Percentiles rank a stretch among this genome's conserved stretches.
phyloP scores from a whole-genome alignment of 2,888 invertebrate species.

The Cepaea hortensis region DNA sequence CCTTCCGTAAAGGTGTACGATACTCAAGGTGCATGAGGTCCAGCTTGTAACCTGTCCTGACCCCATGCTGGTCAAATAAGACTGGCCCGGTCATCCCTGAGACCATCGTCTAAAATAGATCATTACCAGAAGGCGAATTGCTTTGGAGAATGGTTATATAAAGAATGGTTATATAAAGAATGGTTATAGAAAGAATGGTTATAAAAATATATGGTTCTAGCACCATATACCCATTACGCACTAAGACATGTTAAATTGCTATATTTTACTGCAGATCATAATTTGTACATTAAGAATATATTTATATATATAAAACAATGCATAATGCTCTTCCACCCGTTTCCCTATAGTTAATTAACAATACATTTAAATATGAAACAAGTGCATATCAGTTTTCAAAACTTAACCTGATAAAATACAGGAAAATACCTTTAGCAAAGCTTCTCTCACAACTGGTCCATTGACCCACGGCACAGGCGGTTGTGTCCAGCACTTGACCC shows the following conservation, averaged over 20 bases:
- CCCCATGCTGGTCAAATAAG: conserved; percentile 67
- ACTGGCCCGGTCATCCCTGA: conserved; percentile 71
- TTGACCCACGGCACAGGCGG: conserved; percentile 57
- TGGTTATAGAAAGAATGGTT: no score
- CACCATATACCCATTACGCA: no score
- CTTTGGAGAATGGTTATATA: not conserved
- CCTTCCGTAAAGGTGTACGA: conserved; percentile 58
- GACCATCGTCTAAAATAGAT: conserved; percentile 59
- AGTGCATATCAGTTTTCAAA: not conserved
- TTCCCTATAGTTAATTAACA: no score
- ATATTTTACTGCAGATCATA: no score
- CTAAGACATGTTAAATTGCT: no score
- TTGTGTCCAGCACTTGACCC: conserved; percentile 55
- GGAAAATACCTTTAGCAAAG: conserved; percentile 54
- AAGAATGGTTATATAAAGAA: not conserved
- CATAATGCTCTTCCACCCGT: no score
- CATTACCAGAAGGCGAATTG: not conserved
- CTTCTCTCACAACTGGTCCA: conserved; percentile 55
- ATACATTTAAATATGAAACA: no score
- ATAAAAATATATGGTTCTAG: no score
- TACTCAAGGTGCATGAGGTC: conserved; percentile 69
- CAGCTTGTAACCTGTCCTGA: conserved; percentile 63
- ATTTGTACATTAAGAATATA: no score
- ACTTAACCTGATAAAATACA: not conserved
- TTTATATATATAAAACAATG: no score